Base-by-base conservation (phyloP, 1,140 invertebrate genomes). In the Chelonus insularis region DNA sequence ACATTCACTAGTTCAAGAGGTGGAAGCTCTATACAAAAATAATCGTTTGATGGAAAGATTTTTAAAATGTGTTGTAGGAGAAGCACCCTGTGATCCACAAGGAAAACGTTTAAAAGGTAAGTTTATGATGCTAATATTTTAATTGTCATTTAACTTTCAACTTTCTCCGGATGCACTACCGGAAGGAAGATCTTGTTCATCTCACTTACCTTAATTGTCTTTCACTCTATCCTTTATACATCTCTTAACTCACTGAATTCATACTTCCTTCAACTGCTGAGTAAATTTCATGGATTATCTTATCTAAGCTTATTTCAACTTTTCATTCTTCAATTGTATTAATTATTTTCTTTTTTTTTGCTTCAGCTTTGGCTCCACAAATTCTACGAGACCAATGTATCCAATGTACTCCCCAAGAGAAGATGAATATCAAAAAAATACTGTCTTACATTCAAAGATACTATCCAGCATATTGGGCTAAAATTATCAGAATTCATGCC, bases 31-130 rank as follows among this genome's bases (percentile, higher is more conserved):
- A 0, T 78, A 90, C 18, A 87, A 82, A 58, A 87, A 91, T 72
- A 85, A 85, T 62, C 77, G 88, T n/a, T 90, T 89, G 69, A 81
- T 91, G 55, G 83, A 80, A 68, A 81, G 88, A 66, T 88, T 89
- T 69, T 77, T 90, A 25, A 88, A 89, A 68, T 91, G 89, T 68
- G 87, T 87, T 16, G 73, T 89, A 1, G 87, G 88, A 4, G 87
- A 89, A 73, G 88, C 83, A 2, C 83, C 86, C 0, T 91, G 89
- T 64, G 89, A 91, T 68, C 84, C 87, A 5, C 85, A 89, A 5
- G 89, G 89, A 50, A 83, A 87, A 60, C 79, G 87, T 61, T 76
- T 91, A 3, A 91, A 89, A 84, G 88, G 89, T 90, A 83, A 55
- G 56, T 63, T 21, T 50, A 62, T 57, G 18, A 37, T 48, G 7